Conservation (phyloP, 2,113 vertebrate genomes). For the Dermatemys mawii region DNA sequence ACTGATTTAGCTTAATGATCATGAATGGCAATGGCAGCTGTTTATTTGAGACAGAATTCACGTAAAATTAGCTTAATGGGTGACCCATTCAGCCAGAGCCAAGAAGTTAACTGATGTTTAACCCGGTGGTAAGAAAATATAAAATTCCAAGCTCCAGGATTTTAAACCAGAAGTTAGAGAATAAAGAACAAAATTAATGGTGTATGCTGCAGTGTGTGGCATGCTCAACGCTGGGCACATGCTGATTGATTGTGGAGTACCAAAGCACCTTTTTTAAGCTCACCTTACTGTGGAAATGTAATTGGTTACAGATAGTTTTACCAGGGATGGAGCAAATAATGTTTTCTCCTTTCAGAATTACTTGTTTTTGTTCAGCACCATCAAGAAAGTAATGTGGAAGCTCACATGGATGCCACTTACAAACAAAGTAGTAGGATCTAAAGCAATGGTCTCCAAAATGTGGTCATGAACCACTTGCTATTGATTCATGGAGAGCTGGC, state of each 20-base stretch:
- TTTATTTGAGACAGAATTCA: not conserved
- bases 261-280: not conserved
- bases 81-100: not conserved
- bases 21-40: not conserved
- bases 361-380: not conserved
- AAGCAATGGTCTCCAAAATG: not conserved
- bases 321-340: not conserved
- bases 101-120: not conserved
- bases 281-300: not conserved
- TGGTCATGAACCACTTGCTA: not conserved
- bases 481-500: not conserved
- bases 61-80: not conserved
- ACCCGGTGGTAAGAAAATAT: not conserved
- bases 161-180: not conserved
- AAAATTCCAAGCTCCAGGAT: not conserved
- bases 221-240: not conserved
- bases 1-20: not conserved
- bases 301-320: not conserved
- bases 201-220: not conserved
- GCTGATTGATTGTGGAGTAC: not conserved
- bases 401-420: not conserved
- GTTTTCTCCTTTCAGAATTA: not conserved
- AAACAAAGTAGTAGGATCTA: not conserved
- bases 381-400: not conserved
- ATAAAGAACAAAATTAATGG: not conserved